Base-by-base conservation (phyloP, 2,113 vertebrate genomes). In the Boleophthalmus pectinirostris region DNA sequence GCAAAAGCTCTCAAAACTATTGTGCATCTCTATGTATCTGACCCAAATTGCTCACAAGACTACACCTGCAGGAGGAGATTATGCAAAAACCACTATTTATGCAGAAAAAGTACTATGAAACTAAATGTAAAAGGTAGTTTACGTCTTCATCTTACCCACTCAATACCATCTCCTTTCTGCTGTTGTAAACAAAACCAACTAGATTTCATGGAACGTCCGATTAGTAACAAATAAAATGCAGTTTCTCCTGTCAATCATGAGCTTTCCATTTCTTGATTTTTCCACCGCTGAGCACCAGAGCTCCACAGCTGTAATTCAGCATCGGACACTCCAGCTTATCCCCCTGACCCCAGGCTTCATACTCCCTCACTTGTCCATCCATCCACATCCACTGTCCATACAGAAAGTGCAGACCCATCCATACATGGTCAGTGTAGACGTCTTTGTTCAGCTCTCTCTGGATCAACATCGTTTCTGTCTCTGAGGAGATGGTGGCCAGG, bases 351-450 rank as follows among this genome's bases (percentile, higher is more conserved):
- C 86, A 88, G 24, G 45, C 74, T 43, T 89, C 16, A 14, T 75
- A 83, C 0, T 2, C 20, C 64, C 45, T 2, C 2, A 38, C 5
- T 57, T 64, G 64, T 10, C 23, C 2, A 11, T 88, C 72, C 66
- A 79, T 53, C 84, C 87, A 88, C 45, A 67, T 38, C 89, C 85
- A 88, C 1, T 14, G 1, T 0, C 18, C 69, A 0, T 77, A 6
- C 14, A 88, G 69, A 68, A 82, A 88, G 16, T 5, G 78, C 69
- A 90, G 33, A 12, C 84, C 80, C 0, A 77, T 71, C 84, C 85
- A 88, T 33, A 75, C 60, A 1, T 20, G 51, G 0, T 38, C 23
- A 0, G 75, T 71, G 38, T 5, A 60, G 0, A 15, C 0, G 8
- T 24, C 58, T 8, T 78, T 73, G 1, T 1, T 3, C 0, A 84